Evolutionary conservation across 2,797 vertebrate genomes (phyloP), one percentile per base, ranked within the genome.

Genomic region (Crenuchus spilurus): DNA sequence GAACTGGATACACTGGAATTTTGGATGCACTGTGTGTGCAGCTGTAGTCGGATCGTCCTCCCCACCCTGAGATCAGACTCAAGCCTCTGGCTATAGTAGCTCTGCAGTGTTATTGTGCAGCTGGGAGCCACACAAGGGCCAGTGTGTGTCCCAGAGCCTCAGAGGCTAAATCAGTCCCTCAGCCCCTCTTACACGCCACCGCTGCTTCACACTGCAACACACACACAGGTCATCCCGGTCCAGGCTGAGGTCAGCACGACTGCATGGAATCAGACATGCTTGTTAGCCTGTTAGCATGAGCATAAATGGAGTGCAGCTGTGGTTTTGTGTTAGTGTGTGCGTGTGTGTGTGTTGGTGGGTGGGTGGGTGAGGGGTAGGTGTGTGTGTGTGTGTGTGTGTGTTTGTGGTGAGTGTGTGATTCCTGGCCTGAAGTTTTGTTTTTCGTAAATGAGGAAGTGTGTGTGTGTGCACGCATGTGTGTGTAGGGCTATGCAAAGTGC

Each of bases 21-120:
- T n/a, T n/a, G n/a, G n/a, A n/a, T n/a, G n/a, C n/a, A n/a, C n/a
- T n/a, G n/a, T n/a, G n/a, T n/a, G n/a, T n/a, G n/a, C n/a, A n/a
- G n/a, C n/a, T 24, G 10, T 22, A 7, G 3, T 22, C 9, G 3
- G 22, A 22, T 79, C 86, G 87, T 84, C 86, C 88, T 85, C 88
- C 84, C 18, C 86, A 84, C 88, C 48, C 71, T 60, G 74, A 89
- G 86, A 88, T 92, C 89, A 90, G 86, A 90, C 84, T 75, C 37
- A 51, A 57, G 63, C 63, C 7, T 79, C 84, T 82, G 77, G 81
- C 87, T 92, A 89, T 89, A 84, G 85, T 83, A 84, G 69, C 72
- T 79, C 86, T 81, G 85, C 87, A 81, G 80, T 90, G 88, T 92
- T 90, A 87, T 81, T 84, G 81, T 14, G 89, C 88, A 88, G 87